Evolutionary conservation across 2,797 vertebrate species (phyloP), one percentile per base, ranked within the genome.

Genomic region (Hirundo rustica): DNA sequence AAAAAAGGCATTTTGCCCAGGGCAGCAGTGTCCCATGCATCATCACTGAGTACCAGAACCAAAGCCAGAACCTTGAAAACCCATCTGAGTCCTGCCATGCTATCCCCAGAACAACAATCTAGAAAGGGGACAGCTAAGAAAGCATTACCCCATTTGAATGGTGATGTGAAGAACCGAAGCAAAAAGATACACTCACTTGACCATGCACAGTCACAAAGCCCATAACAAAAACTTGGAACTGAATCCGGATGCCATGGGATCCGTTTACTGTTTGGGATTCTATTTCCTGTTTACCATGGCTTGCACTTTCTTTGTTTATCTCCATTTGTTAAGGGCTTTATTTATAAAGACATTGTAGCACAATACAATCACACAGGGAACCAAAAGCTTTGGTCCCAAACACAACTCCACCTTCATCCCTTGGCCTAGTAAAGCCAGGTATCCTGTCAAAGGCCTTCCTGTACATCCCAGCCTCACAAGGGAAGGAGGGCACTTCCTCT

Each of bases 121-220:
- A 55, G 73, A 70, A 64, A 65, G 10, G 50, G 0, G 10, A 55
- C 27, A 73, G 42, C 18, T 34, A 40, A 67, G 29, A 53, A 82
- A 77, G 16, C 10, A 53, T 27, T 42, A 42, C 6, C 13, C 13
- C 65, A 67, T 53, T 34, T 64, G 70, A 88, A 78, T 3, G 7
- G n/a, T 88, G 32, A 45, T 10, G 26, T 3, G 3, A 76, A 40
- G 13, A 88, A 71, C 5, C 16, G 73, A 85, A 66, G 72, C 40
- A 77, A 54, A 70, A 66, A 38, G 36, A 18, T 67, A 20, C 18
- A 51, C 34, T 73, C 42, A 57, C 13, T 30, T 42, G 14, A 58
- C 13, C 29, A 48, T 0, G 0, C 17, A 71, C 42, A 86, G 38
- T 34, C 42, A 51, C 38, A 23, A 51, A 44, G 22, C 30, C 29